These are phyloP conservation scores for Colostygia pectinataria DNA, from an alignment of 2,888 invertebrate species.

Conservation along the genomic window DNA sequence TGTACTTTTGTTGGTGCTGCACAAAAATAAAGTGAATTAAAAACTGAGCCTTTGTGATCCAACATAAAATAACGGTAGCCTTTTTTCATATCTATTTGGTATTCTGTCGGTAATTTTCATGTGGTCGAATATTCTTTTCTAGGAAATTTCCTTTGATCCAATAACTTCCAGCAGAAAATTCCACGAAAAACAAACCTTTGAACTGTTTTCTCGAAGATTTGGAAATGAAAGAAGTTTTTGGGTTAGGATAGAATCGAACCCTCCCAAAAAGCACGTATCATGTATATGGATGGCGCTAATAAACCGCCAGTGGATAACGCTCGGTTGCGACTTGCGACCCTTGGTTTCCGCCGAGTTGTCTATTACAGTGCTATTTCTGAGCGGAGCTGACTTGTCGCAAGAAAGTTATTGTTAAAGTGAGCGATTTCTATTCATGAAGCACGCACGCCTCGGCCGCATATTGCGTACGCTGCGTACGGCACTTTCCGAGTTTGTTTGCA, in stretches of 20 bases:
- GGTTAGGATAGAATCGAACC: conserved; percentile 25
- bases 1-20: conserved; percentile 16
- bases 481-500: conserved; percentile 27
- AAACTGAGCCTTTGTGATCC: conserved; percentile 17
- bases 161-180: conserved; percentile 7
- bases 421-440: conserved; percentile 76
- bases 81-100: conserved; percentile 12
- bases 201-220: conserved; percentile 18
- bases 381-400: conserved; percentile 41
- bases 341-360: conserved; percentile 40
- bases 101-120: conserved; percentile 6
- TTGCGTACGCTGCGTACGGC: conserved; percentile 38
- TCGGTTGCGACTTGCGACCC: conserved; percentile 26
- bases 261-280: conserved; percentile 37
- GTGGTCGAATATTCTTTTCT: conserved; percentile 2
- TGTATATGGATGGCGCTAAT: conserved; percentile 54
- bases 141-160: conserved; percentile 13
- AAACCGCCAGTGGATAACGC: conserved; percentile 52
- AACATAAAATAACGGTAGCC: conserved; percentile 12
- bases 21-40: conserved; percentile 22
- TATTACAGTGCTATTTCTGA: conserved; percentile 48
- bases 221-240: conserved; percentile 28
- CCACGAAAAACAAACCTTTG: conserved; percentile 15
- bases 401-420: conserved; percentile 63
- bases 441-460: conserved; percentile 45